A percentile compares a stretch with the other conserved stretches of the same genome.
These are phyloP conservation scores for Guaruba guarouba DNA, from an alignment of 2,113 vertebrate genomes.

Conservation along the genomic window DNA sequence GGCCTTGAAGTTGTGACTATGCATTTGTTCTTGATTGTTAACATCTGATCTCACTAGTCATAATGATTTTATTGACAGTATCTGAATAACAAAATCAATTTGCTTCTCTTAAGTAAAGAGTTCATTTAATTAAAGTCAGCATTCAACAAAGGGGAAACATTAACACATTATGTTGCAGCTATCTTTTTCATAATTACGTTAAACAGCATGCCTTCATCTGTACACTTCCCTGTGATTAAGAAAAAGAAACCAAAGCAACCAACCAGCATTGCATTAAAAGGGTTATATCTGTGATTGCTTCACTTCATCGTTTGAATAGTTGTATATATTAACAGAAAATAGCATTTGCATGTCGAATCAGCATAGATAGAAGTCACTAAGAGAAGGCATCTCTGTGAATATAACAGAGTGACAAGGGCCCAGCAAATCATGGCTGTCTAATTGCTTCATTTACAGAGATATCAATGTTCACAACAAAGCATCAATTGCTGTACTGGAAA, in stretches of 20 bases:
- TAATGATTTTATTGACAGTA: slow-evolving; percentile 47
- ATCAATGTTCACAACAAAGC: accelerated
- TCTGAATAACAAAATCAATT: slow-evolving; percentile 57
- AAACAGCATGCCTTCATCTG: background rate
- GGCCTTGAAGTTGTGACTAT: background rate
- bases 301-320: background rate
- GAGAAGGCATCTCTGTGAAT: background rate
- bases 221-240: background rate
- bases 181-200: background rate
- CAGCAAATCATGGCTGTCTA: background rate
- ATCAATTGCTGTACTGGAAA: background rate
- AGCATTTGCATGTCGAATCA: background rate
- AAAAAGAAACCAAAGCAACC: background rate
- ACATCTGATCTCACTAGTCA: slow-evolving; percentile 25
- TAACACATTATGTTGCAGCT: background rate
- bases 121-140: slow-evolving; percentile 48
- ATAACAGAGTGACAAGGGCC: background rate
- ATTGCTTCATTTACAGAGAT: background rate
- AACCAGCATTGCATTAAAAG: background rate
- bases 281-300: background rate
- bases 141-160: slow-evolving; percentile 29
- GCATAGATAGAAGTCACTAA: background rate
- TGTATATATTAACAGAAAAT: background rate
- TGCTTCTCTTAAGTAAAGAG: slow-evolving; percentile 27
- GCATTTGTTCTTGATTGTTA: slow-evolving; percentile 45